Evolutionary conservation across 2,113 vertebrate genomes (phyloP).

Genomic region (Notothenia rossii): DNA sequence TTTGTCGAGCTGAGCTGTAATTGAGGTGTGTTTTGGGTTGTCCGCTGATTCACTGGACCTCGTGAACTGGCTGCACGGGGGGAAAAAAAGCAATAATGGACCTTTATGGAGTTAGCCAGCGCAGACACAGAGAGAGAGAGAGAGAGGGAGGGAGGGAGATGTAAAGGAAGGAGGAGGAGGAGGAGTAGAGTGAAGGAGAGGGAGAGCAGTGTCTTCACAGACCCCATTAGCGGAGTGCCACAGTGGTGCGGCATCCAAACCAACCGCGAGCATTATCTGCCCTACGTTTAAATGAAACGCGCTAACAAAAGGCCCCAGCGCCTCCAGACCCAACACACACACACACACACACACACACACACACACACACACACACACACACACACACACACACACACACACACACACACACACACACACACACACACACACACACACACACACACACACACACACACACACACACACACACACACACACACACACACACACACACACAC

Average conservation of each 20-base stretch:
- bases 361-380: neutral
- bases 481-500: neutral
- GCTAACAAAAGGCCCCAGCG: slow-evolving; percentile 85
- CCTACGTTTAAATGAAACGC: slow-evolving; percentile 79
- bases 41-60: slow-evolving; percentile 73
- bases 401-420: slow-evolving; percentile 40
- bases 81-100: slow-evolving; percentile 69
- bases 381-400: slow-evolving; percentile 9
- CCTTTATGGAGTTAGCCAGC: slow-evolving; percentile 74
- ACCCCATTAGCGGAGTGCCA: slow-evolving; percentile 84
- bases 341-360: neutral
- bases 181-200: slow-evolving; percentile 53
- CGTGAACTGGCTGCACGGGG: slow-evolving; percentile 66
- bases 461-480: too few species aligned
- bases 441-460: neutral
- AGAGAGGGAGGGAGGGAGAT: slow-evolving; percentile 14
- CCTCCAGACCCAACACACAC: slow-evolving; percentile 70
- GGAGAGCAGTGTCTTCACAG: slow-evolving; percentile 71
- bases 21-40: slow-evolving; percentile 78
- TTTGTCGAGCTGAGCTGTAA: slow-evolving; percentile 71
- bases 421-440: too few species aligned
- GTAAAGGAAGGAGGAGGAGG: slow-evolving; percentile 35
- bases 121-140: slow-evolving; percentile 20
- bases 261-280: slow-evolving; percentile 83
- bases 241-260: slow-evolving; percentile 77